Evolutionary conservation across 2,888 invertebrate species (phyloP).

Genomic region (Belgica antarctica): DNA sequence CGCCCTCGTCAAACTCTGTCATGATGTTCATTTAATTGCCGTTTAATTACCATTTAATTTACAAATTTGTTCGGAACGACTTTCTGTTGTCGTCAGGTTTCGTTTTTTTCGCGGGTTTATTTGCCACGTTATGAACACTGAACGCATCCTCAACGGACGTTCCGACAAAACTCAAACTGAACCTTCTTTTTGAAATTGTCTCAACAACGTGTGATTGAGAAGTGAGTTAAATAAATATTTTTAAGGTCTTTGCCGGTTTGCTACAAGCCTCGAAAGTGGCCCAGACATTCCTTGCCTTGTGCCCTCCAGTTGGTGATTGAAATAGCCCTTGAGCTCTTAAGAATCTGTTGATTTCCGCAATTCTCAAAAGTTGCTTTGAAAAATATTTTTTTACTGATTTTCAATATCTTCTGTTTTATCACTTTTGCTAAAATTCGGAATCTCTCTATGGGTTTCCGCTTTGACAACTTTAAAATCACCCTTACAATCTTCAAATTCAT

Average conservation of each 20-base stretch:
- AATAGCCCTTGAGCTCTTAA: neutral
- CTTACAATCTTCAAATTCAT: neutral
- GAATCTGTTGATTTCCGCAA: neutral
- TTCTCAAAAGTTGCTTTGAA: neutral
- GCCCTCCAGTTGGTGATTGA: no score
- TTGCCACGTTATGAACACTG: neutral
- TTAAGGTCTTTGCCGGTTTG: neutral
- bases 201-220: slow-evolving; percentile 36
- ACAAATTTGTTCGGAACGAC: neutral
- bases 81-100: neutral
- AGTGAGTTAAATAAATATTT: slow-evolving; percentile 40
- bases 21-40: no score
- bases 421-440: no score
- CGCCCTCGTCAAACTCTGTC: neutral
- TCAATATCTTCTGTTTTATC: no score
- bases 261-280: neutral
- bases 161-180: neutral
- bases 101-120: neutral
- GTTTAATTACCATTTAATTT: neutral
- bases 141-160: neutral
- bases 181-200: neutral
- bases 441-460: no score
- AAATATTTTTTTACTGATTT: neutral
- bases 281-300: no score
- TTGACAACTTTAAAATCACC: no score